Base-by-base conservation (phyloP, 2,797 vertebrate species). In the Buceros bicornis region DNA sequence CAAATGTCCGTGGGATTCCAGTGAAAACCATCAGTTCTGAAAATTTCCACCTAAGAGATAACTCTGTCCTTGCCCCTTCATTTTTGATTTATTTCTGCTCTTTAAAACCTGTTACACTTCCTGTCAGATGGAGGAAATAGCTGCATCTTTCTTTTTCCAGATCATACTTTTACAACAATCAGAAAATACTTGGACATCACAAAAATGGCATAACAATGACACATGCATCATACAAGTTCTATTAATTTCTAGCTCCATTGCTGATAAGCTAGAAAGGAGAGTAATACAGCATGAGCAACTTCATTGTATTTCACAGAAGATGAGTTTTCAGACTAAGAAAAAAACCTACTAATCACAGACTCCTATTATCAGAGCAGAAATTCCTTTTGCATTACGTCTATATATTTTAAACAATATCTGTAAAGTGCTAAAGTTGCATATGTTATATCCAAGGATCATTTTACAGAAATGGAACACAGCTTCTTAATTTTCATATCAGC, bases 341-440 rank as follows among this genome's bases (percentile, higher is more conserved):
- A 82, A 71, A 74, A 74, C 6, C n/a, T 78, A 37, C 57, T 60
- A 24, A 51, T 66, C 10, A n/a, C 19, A 28, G 78, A 71, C 9
- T 48, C 7, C 13, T 86, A 40, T 16, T 61, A 65, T 72, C 42
- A 82, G 14, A 91, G 25, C 5, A 82, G 35, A 87, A 85, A 45
- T 89, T 92, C 54, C 48, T 56, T 77, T 93, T 93, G 92, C 54
- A 51, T 73, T 70, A 76, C 82, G 64, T 73, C n/a, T 48, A 28
- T 4, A 50, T 31, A 80, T 10, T 37, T 91, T 48, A 53, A 87
- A 61, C 5, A 65, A n/a, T 76, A 84, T 40, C 31, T 60, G 51
- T 2, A 8, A 94, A 82, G 62, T 51, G 11, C 12, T 85, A 3
- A 70, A 72, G 16, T 50, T 84, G 31, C 42, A 71, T 76, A 76